phyloP scores from a whole-genome alignment of 2,797 vertebrate species.

The Diceros bicornis region DNA sequence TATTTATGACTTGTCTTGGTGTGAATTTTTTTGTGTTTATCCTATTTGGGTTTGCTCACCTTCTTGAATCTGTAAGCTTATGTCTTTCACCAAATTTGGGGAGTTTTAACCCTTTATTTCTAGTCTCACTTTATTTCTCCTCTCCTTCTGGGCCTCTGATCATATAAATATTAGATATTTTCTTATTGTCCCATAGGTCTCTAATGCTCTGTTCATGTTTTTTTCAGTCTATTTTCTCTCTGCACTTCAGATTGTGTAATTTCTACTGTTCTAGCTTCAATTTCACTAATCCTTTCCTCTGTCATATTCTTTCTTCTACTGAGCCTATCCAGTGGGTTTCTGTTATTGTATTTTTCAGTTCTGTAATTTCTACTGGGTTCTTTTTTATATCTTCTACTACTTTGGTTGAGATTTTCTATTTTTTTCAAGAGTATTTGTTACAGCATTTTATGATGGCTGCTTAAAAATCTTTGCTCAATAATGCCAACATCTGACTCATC shows the following conservation, averaged over 20 bases:
- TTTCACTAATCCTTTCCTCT: constrained; percentile 9
- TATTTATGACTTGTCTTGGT: constrained; percentile 24
- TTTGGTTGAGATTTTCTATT: constrained; percentile 25
- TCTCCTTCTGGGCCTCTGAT: constrained; percentile 2
- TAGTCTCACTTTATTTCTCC: neutral
- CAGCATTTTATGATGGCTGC: constrained; percentile 33
- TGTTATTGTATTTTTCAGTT: constrained; percentile 12
- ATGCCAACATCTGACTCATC: constrained; percentile 28
- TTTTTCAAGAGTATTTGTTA: constrained; percentile 36
- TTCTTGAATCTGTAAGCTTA: constrained; percentile 21
- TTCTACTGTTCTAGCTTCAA: constrained; percentile 48
- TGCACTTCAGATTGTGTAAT: constrained; percentile 13
- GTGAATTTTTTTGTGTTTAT: constrained; percentile 12
- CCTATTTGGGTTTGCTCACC: neutral
- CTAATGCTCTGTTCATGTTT: neutral
- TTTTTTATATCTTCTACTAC: constrained; percentile 6
- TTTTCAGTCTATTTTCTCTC: neutral
- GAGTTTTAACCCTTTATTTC: constrained; percentile 32
- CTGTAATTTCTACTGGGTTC: neutral
- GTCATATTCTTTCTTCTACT: constrained; percentile 36
- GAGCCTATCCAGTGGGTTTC: neutral
- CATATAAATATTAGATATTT: constrained; percentile 3
- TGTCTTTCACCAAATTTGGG: neutral
- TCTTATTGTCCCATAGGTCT: neutral
- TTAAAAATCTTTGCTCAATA: constrained; percentile 17